A percentile compares a stretch with the other conserved stretches of the same genome.
phyloP scores from a whole-genome alignment of 2,888 invertebrate genomes.

The Lasioglossum leucozonium region DNA sequence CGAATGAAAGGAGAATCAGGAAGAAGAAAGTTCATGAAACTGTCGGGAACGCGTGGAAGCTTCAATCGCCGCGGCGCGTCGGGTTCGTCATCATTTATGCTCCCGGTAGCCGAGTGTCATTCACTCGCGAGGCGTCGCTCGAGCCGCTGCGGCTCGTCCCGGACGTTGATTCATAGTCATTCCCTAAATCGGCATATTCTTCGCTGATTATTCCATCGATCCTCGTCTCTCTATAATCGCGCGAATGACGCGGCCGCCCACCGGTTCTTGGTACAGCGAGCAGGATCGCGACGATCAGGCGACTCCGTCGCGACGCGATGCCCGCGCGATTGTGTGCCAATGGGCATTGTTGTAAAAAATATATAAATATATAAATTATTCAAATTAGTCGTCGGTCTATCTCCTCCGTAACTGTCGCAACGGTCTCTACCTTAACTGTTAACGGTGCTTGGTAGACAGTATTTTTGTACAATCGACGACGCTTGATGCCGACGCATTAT shows the following conservation, averaged over 20 bases:
- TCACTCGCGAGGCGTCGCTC: conserved; percentile 4
- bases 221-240: conserved; percentile 34
- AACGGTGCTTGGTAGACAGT: too few relatives aligned
- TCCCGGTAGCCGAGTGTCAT: conserved; percentile 21
- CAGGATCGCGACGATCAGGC: conserved; percentile 34
- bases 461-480: too few relatives aligned
- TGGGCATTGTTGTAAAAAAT: too few relatives aligned
- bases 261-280: conserved; percentile 16
- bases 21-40: conserved; percentile 42
- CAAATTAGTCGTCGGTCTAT: too few relatives aligned
- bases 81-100: conserved; percentile 40
- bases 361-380: too few relatives aligned
- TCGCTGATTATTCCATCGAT: background rate
- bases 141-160: background rate
- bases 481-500: too few relatives aligned
- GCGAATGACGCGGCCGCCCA: conserved; percentile 32
- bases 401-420: too few relatives aligned
- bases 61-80: background rate
- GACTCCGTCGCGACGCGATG: background rate
- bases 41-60: conserved; percentile 29
- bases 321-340: background rate
- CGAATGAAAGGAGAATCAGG: conserved; percentile 28
- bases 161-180: conserved; percentile 15
- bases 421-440: too few relatives aligned
- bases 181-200: conserved; percentile 14